These are phyloP conservation scores for Rhea americana DNA, from an alignment of 2,113 vertebrate species.

Conservation along the genomic window DNA sequence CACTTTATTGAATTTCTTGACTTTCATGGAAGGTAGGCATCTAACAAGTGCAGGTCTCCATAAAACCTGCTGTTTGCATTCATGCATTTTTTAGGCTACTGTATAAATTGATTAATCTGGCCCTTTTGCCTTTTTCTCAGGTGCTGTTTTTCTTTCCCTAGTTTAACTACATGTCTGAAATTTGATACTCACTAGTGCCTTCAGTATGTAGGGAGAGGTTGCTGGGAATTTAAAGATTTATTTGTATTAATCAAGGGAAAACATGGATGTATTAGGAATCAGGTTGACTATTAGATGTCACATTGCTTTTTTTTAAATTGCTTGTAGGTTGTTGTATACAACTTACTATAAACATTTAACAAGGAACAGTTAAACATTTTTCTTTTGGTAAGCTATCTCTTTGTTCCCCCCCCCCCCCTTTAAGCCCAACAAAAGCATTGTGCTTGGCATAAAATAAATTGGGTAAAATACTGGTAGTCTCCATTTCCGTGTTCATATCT, in stretches of 20 bases:
- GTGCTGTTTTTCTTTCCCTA: not conserved
- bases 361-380: not conserved
- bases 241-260: not conserved
- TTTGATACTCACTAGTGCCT: not conserved
- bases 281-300: not conserved
- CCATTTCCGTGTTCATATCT: not conserved
- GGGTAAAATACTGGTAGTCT: not conserved
- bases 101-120: not conserved
- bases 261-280: not conserved
- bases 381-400: not conserved
- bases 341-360: not conserved
- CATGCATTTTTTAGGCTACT: not conserved
- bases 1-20: fast-evolving
- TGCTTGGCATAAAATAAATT: not conserved
- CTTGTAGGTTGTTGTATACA: not conserved
- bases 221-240: not conserved
- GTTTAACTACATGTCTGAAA: not conserved
- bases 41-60: not conserved
- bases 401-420: too few species aligned
- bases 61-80: not conserved
- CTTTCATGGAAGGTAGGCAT: not conserved
- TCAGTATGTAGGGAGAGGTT: not conserved
- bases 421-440: not conserved
- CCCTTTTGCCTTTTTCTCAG: not conserved
- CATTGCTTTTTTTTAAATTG: not conserved